A percentile compares a stretch with the other conserved stretches of the same genome.
Evolutionary conservation across 1,140 invertebrate species (phyloP).

Genomic region (Cheumatopsyche charites): DNA sequence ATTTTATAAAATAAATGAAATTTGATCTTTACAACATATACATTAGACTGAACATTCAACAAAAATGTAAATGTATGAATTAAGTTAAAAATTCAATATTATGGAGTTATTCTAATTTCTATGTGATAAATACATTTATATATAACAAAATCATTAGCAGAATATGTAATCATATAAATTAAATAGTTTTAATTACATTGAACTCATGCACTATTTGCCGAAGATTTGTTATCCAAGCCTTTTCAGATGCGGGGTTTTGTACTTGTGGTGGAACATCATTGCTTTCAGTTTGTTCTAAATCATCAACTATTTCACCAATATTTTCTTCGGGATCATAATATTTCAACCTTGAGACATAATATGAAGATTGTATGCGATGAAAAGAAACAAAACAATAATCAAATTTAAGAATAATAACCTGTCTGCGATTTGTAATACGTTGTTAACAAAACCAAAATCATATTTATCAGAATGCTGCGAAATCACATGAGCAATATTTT

Average conservation of each 20-base stretch:
- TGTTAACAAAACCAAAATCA: slow-evolving; percentile 66
- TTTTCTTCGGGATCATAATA: slow-evolving; percentile 72
- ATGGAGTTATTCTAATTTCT: neutral
- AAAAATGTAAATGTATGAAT: too few relatives aligned
- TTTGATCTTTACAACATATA: too few relatives aligned
- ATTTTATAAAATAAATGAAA: too few relatives aligned
- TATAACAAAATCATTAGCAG: neutral
- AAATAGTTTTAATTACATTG: slow-evolving; percentile 47
- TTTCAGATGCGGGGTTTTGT: slow-evolving; percentile 50
- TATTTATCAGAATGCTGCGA: slow-evolving; percentile 63
- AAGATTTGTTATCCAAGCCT: slow-evolving; percentile 61
- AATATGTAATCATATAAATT: neutral
- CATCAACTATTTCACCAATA: slow-evolving; percentile 51
- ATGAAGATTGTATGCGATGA: neutral
- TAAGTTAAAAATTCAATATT: too few relatives aligned
- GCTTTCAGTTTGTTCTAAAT: slow-evolving; percentile 37
- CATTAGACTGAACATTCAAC: too few relatives aligned
- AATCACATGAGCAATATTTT: slow-evolving; percentile 76
- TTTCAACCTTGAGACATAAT: slow-evolving; percentile 63
- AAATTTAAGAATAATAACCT: slow-evolving; percentile 49
- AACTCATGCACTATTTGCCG: slow-evolving; percentile 54
- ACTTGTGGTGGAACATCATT: slow-evolving; percentile 47
- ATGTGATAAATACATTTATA: neutral
- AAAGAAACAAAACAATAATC: slow-evolving; percentile 7
- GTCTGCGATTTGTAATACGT: slow-evolving; percentile 71